These are phyloP conservation scores for Aegypius monachus DNA, from an alignment of 2,113 vertebrate genomes.

Conservation along the genomic window DNA sequence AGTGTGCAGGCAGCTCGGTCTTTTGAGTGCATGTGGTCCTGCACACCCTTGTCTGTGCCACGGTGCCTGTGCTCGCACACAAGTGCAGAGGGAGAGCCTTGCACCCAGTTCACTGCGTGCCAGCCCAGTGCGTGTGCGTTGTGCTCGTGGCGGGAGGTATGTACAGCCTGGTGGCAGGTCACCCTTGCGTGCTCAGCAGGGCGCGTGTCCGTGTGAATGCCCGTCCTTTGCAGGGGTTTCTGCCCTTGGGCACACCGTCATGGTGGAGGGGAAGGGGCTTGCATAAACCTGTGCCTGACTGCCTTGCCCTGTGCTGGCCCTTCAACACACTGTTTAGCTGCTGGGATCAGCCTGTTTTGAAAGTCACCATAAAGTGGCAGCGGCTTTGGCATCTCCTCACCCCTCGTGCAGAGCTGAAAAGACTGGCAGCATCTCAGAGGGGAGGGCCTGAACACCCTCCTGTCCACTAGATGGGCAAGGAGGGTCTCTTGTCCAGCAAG, in stretches of 20 bases:
- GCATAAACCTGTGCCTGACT: not conserved
- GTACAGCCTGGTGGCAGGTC: accelerated
- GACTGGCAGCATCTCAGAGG: not conserved
- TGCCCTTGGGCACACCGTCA: not conserved
- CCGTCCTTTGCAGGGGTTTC: not conserved
- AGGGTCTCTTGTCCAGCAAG: constrained; percentile 81
- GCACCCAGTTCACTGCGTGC: accelerated
- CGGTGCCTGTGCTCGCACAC: accelerated
- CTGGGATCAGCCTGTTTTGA: not conserved
- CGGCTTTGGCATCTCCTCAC: not conserved
- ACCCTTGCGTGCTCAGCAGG: not conserved
- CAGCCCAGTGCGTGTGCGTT: accelerated
- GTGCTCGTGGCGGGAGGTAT: not conserved
- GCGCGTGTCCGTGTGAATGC: accelerated
- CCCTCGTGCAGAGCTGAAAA: not conserved
- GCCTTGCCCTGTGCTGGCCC: not conserved
- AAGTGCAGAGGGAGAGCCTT: not conserved
- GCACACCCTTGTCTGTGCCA: not conserved
- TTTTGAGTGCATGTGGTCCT: not conserved
- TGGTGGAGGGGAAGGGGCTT: not conserved
- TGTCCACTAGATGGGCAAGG: constrained; percentile 67
- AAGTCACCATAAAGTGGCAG: not conserved
- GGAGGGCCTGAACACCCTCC: not conserved
- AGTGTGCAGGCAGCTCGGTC: accelerated
- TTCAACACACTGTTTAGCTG: not conserved